Conservation (phyloP, 1,140 invertebrate genomes). For the Lasioglossum albipes region DNA sequence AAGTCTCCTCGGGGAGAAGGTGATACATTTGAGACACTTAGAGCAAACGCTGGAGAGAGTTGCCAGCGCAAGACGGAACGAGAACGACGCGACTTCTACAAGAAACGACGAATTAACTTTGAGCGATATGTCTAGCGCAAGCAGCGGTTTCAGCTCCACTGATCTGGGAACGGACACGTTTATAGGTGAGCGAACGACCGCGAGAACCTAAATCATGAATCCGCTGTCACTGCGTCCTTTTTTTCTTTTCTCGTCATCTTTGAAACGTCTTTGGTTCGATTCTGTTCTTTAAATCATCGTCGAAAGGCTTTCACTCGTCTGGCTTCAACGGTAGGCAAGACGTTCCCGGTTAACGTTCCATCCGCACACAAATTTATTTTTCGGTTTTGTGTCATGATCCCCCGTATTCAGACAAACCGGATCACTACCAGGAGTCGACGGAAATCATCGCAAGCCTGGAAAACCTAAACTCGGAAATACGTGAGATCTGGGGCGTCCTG, state of each 20-base stretch:
- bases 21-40: constrained; percentile 87
- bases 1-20: constrained; percentile 88
- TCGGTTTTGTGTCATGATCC: constrained; percentile 35
- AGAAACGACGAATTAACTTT: constrained; percentile 79
- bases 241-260: background rate
- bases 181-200: constrained; percentile 69
- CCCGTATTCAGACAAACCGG: constrained; percentile 66
- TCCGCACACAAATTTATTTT: constrained; percentile 29
- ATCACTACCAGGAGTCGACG: constrained; percentile 83
- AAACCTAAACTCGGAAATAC: constrained; percentile 86
- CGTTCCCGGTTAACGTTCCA: background rate
- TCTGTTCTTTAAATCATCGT: background rate
- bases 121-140: constrained; percentile 85
- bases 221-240: background rate
- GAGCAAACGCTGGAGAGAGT: constrained; percentile 87
- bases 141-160: constrained; percentile 86
- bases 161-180: constrained; percentile 83
- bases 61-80: constrained; percentile 73
- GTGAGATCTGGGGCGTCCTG: constrained; percentile 86
- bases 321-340: background rate
- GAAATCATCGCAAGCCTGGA: constrained; percentile 86
- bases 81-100: constrained; percentile 76
- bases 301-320: background rate
- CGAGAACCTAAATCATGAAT: background rate
- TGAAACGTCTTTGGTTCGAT: background rate